A percentile compares a stretch with the other conserved stretches of the same genome.
Evolutionary conservation across 2,113 vertebrate genomes (phyloP).

Genomic region (Diphyllodes magnificus): DNA sequence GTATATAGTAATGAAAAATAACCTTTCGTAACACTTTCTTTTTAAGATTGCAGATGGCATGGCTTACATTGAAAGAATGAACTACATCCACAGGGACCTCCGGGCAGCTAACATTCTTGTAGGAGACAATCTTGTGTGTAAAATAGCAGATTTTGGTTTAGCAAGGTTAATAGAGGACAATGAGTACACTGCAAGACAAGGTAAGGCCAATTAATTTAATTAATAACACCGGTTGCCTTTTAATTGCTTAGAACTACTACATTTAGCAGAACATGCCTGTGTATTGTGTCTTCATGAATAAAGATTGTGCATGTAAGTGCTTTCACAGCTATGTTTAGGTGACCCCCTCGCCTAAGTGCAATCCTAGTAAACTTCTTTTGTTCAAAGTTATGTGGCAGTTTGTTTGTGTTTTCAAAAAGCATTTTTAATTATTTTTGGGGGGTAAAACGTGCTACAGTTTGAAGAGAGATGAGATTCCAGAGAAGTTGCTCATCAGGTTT

Average conservation of each 20-base stretch:
- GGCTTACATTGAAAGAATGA: conserved; percentile 98
- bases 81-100: conserved; percentile 96
- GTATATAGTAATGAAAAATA: neutral
- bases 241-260: neutral
- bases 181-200: conserved; percentile 94
- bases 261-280: neutral
- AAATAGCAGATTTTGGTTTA: conserved; percentile 95
- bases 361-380: neutral
- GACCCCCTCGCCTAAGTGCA: neutral
- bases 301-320: neutral
- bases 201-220: conserved; percentile 58
- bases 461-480: neutral
- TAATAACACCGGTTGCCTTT: neutral
- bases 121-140: conserved; percentile 93
- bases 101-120: conserved; percentile 95
- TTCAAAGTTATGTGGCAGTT: neutral
- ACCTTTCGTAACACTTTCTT: conserved; percentile 29
- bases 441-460: neutral
- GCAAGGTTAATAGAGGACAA: conserved; percentile 96
- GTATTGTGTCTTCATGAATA: neutral
- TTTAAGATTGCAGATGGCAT: conserved; percentile 92
- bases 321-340: neutral
- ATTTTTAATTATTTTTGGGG: rapidly evolving
- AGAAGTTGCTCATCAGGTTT: neutral
- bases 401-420: neutral